phyloP scores from a whole-genome alignment of 1,140 invertebrate genomes.

The Caerostris darwini region DNA sequence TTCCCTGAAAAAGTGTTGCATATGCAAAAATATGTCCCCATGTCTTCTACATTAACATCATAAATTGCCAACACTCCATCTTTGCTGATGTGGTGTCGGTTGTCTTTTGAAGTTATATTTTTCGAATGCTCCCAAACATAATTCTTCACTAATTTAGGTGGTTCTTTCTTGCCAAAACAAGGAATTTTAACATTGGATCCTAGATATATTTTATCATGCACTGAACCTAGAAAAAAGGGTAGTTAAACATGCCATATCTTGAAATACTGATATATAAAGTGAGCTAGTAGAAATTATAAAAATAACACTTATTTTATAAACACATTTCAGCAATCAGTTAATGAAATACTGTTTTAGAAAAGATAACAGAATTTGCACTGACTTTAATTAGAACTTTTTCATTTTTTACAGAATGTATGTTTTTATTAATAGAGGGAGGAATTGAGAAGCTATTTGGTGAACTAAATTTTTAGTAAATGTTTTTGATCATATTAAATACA shows the following conservation, averaged over 20 bases:
- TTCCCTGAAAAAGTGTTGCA: neutral
- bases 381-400: too few species aligned
- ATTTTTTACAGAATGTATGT: too few species aligned
- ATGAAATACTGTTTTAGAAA: too few species aligned
- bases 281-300: too few species aligned
- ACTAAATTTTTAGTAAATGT: too few species aligned
- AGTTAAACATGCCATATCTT: neutral
- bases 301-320: too few species aligned
- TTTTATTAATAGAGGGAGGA: too few species aligned
- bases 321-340: too few species aligned
- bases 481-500: too few species aligned
- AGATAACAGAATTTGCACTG: too few species aligned
- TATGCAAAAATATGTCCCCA: neutral
- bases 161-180: neutral
- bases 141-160: neutral
- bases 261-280: neutral
- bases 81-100: neutral
- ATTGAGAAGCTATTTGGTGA: too few species aligned
- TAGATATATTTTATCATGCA: conserved; percentile 35
- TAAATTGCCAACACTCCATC: neutral
- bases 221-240: neutral
- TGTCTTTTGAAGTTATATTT: neutral
- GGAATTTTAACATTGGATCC: conserved; percentile 24
- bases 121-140: conserved; percentile 18
- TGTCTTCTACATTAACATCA: neutral